A percentile compares a stretch with the other conserved stretches of the same genome.
These are phyloP conservation scores for Scortum barcoo DNA, from an alignment of 2,113 vertebrate genomes.

Conservation along the genomic window DNA sequence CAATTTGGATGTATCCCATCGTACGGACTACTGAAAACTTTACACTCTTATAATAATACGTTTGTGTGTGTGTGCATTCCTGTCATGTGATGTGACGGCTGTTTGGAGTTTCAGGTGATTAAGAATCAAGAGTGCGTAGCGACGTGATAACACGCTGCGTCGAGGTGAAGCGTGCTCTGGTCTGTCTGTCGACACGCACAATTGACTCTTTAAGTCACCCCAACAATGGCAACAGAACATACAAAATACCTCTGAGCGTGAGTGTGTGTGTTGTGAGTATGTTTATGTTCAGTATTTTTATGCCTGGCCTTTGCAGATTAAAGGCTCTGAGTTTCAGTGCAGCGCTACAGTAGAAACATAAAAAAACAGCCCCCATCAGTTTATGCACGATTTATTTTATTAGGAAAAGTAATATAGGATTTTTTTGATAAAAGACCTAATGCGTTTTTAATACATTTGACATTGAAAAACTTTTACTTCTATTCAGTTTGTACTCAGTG, in stretches of 20 bases:
- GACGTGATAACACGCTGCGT: slow-evolving; percentile 41
- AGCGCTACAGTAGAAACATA: neutral
- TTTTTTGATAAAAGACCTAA: neutral
- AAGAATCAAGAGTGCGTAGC: slow-evolving; percentile 56
- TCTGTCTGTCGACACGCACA: slow-evolving; percentile 64
- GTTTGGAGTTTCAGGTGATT: slow-evolving; percentile 70
- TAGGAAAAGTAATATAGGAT: neutral
- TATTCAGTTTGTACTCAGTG: neutral
- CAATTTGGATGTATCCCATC: neutral
- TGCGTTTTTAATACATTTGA: neutral
- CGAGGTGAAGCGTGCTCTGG: slow-evolving; percentile 57
- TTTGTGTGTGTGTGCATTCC: slow-evolving; percentile 14
- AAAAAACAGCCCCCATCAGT: slow-evolving; percentile 5
- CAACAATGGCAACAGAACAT: slow-evolving; percentile 41
- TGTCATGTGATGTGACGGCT: slow-evolving; percentile 40
- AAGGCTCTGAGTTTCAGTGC: neutral
- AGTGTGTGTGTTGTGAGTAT: slow-evolving; percentile 13
- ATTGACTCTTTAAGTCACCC: slow-evolving; percentile 57
- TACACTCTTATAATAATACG: neutral
- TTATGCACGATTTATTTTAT: neutral
- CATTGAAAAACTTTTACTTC: neutral
- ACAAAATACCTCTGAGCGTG: slow-evolving; percentile 26
- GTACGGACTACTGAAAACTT: neutral
- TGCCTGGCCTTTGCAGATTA: slow-evolving; percentile 18
- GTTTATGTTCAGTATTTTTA: slow-evolving; percentile 44